Percentiles rank a stretch among this genome's conserved stretches.
Conservation (phyloP, 2,113 vertebrate species). For the Nannospalax galili region DNA sequence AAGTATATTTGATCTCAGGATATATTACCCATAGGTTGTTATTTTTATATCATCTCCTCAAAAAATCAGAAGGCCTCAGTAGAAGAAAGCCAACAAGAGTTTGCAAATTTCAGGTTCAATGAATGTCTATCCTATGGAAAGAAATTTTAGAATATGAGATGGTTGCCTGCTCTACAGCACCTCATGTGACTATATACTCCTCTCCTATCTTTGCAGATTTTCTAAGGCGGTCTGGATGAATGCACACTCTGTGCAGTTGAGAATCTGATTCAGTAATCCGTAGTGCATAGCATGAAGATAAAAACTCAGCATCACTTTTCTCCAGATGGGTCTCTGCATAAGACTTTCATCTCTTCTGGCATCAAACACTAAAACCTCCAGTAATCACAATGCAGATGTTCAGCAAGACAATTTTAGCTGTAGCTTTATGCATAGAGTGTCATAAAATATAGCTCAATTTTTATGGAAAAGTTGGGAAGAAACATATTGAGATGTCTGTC, state of each 20-base stretch:
- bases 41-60: background rate
- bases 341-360: background rate
- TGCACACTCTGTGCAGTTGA: background rate
- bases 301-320: constrained; percentile 3
- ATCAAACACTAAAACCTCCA: constrained; percentile 23
- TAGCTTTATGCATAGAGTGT: constrained; percentile 6
- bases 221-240: background rate
- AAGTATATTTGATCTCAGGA: background rate
- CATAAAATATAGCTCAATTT: constrained; percentile 35
- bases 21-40: background rate
- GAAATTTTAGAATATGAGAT: background rate
- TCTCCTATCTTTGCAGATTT: background rate
- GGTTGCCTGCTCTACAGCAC: background rate
- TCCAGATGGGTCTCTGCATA: constrained; percentile 40
- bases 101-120: too few species aligned
- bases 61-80: background rate
- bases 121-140: background rate
- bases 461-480: constrained; percentile 43
- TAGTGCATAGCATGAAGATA: background rate
- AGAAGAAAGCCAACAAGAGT: background rate
- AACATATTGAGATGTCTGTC: background rate
- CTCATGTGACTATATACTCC: background rate
- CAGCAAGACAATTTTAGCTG: constrained; percentile 50
- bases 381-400: constrained; percentile 63
- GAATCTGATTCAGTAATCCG: background rate